A percentile compares a stretch with the other conserved stretches of the same genome.
Evolutionary conservation across 2,113 vertebrate species (phyloP).

Genomic region (Salvelinus alpinus): DNA sequence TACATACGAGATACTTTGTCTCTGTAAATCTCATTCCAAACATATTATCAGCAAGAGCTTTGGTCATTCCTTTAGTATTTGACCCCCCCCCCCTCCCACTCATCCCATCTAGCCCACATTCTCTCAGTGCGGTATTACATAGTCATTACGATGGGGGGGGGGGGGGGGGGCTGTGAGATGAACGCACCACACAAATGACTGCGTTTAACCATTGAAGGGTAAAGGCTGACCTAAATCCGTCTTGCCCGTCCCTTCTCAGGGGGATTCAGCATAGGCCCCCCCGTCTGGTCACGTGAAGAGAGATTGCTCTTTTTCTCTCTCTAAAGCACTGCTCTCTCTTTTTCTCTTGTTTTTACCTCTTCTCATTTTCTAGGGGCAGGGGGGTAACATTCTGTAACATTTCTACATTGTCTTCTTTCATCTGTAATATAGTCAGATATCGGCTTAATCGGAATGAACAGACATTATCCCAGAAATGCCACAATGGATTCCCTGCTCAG

Average conservation of each 20-base stretch:
- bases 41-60: slow-evolving; percentile 33
- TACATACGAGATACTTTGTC: background rate
- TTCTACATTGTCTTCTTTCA: background rate
- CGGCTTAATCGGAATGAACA: background rate
- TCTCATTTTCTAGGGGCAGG: slow-evolving; percentile 13
- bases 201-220: slow-evolving; percentile 55
- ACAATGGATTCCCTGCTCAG: background rate
- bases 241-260: slow-evolving; percentile 22
- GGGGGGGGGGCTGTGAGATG: slow-evolving; percentile 11
- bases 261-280: slow-evolving; percentile 17
- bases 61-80: slow-evolving; percentile 21
- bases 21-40: slow-evolving; percentile 28
- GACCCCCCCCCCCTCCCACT: background rate
- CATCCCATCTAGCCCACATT: slow-evolving; percentile 2
- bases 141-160: slow-evolving; percentile 19
- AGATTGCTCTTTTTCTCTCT: slow-evolving; percentile 24
- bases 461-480: background rate
- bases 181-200: slow-evolving; percentile 42
- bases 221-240: slow-evolving; percentile 67
- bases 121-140: slow-evolving; percentile 13
- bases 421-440: background rate
- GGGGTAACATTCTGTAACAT: slow-evolving; percentile 3
- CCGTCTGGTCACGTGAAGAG: slow-evolving; percentile 57
- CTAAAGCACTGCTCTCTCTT: slow-evolving; percentile 4
- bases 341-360: slow-evolving; percentile 13